These are phyloP conservation scores for Drosophila littoralis DNA, from an alignment of 1,140 invertebrate species.

Conservation along the genomic window DNA sequence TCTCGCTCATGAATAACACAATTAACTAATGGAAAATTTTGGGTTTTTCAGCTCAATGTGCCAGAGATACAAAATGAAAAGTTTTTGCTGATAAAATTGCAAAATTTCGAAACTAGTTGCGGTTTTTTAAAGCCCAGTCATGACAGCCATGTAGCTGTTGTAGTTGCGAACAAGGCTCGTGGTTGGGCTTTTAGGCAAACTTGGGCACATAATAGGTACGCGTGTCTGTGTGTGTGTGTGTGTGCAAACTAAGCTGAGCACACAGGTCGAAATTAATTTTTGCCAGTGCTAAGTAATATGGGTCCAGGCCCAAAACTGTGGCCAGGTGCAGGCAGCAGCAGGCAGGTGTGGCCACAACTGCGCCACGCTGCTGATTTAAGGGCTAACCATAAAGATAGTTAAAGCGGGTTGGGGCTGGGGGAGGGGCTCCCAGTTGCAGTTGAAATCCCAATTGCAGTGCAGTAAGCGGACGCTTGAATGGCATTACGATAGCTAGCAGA, in stretches of 20 bases:
- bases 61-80: slow-evolving; percentile 9
- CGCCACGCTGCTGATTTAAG: slow-evolving; percentile 22
- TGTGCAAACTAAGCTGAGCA: slow-evolving; percentile 29
- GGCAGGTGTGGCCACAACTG: slow-evolving; percentile 8
- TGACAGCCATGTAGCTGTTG: neutral
- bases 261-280: slow-evolving; percentile 60
- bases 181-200: slow-evolving; percentile 28
- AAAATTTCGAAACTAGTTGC: slow-evolving; percentile 42
- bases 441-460: slow-evolving; percentile 39
- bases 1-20: slow-evolving; percentile 1
- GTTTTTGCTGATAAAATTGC: slow-evolving; percentile 24
- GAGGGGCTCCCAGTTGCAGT: slow-evolving; percentile 16
- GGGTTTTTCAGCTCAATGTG: slow-evolving; percentile 1
- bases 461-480: slow-evolving; percentile 15
- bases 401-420: too few species aligned
- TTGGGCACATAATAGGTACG: slow-evolving; percentile 26
- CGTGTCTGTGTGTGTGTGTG: slow-evolving; percentile 6
- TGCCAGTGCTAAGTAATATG: slow-evolving; percentile 42
- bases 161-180: slow-evolving; percentile 23
- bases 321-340: neutral
- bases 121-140: slow-evolving; percentile 21
- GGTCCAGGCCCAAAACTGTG: neutral
- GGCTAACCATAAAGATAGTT: slow-evolving; percentile 6
- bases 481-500: slow-evolving; percentile 22
- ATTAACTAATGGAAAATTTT: slow-evolving; percentile 1